These are phyloP conservation scores for Erythrocercus mccallii DNA, from an alignment of 2,113 vertebrate species.

Conservation along the genomic window DNA sequence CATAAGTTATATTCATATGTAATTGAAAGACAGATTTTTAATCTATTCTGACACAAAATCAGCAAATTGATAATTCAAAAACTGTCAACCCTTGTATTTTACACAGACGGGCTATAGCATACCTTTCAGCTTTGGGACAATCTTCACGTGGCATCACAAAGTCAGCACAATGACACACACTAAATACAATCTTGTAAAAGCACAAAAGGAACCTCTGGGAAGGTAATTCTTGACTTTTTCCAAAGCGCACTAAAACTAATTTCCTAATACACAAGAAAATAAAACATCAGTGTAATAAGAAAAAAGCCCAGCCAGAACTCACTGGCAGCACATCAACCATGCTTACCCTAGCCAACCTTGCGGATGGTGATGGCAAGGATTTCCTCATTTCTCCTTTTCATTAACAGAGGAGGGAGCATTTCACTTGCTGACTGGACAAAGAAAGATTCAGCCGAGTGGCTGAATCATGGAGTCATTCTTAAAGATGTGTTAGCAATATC, in stretches of 20 bases:
- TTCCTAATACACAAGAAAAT: background rate
- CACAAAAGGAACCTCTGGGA: background rate
- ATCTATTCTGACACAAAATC: background rate
- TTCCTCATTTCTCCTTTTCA: background rate
- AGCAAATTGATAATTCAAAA: background rate
- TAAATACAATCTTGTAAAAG: background rate
- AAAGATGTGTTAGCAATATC: background rate
- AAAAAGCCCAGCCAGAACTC: background rate
- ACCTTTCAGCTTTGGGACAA: background rate
- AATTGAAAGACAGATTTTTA: background rate
- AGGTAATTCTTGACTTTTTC: background rate
- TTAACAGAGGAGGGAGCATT: background rate
- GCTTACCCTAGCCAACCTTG: background rate
- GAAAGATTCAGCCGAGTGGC: background rate
- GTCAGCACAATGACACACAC: background rate
- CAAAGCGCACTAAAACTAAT: background rate
- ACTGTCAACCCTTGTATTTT: background rate
- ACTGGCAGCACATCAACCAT: background rate
- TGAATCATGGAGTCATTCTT: no score
- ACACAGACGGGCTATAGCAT: background rate
- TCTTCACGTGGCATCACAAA: background rate
- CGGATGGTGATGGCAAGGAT: background rate
- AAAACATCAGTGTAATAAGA: background rate
- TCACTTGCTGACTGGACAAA: background rate
- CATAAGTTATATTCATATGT: accelerated